These are phyloP conservation scores for Siniperca undulata DNA, from an alignment of 2,797 vertebrate genomes.

Conservation along the genomic window DNA sequence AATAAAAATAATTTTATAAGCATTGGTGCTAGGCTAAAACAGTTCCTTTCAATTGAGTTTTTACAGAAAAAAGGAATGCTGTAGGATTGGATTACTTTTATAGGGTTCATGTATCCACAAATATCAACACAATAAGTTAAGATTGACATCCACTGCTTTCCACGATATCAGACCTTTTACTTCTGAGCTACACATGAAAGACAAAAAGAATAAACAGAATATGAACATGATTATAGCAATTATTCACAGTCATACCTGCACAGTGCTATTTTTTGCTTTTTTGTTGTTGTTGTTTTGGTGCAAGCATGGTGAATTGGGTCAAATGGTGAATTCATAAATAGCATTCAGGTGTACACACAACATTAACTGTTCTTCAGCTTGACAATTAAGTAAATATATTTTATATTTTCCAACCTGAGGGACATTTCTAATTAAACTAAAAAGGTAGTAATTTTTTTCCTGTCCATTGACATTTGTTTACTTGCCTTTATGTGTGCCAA, in stretches of 20 bases:
- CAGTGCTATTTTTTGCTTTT: neutral
- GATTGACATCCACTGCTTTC: neutral
- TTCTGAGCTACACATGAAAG: neutral
- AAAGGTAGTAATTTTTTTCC: neutral
- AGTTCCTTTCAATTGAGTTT: neutral
- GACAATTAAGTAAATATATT: neutral
- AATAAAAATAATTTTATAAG: neutral
- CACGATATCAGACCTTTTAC: neutral
- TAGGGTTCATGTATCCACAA: neutral
- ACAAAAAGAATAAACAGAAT: neutral
- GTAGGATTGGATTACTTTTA: neutral
- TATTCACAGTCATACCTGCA: neutral
- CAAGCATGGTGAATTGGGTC: neutral
- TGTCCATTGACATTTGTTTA: slow-evolving; percentile 12
- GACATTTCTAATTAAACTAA: neutral
- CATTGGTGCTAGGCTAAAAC: neutral
- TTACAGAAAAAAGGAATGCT: neutral
- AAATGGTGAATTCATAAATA: neutral
- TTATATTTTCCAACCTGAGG: neutral
- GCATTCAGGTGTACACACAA: neutral
- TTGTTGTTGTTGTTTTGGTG: neutral
- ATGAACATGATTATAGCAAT: neutral
- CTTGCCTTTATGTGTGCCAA: neutral
- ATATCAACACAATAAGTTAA: neutral
- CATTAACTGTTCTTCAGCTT: neutral